Evolutionary conservation across 2,888 invertebrate genomes (phyloP), one percentile per base, ranked within the genome.

Genomic region (Tineola bisselliella): DNA sequence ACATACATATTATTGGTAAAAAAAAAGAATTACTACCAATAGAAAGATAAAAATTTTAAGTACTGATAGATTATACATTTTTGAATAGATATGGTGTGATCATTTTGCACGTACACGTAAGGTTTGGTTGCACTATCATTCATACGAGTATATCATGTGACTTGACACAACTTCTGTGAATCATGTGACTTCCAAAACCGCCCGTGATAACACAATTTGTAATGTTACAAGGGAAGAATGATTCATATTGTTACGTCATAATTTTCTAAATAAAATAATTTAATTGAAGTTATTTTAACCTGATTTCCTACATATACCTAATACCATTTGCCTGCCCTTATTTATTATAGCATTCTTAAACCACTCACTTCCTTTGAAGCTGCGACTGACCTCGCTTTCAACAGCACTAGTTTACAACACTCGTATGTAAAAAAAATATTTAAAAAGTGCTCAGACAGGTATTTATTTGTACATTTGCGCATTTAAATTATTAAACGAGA

Each of bases 361-460:
- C 48, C 48, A 18, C 25, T 54, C 54, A 54, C 54, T 54, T 54
- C 18, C 54, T 54, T 25, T 10, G 54, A 54, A 54, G 54, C 54
- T 54, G 25, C 17, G 54, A 6, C 48, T 54, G 54, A 25, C 54
- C 54, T 54, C 54, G 54, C 54, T 54, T 54, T 54, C 54, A 54
- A 54, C 54, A 25, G 19, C 54, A 18, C 54, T 15, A n/a, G 15
- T 48, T 48, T 48, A 48, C 48, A 48, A 48, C 48, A 48, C 48
- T 48, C 15, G 15, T 48, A n/a, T 48, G 48, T 48, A 8, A 48
- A 48, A 48, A 54, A 54, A 54, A 54, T 54, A 54, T 54, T 54
- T 54, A 54, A 54, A 54, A 54, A 54, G 54, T 54, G 12, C 25
- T 54, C 54, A 54, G 25, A 54, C 54, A 25, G 54, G 54, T 48